Evolutionary conservation across 2,888 invertebrate species (phyloP), one percentile per base, ranked within the genome.

Genomic region (Euphydryas editha): DNA sequence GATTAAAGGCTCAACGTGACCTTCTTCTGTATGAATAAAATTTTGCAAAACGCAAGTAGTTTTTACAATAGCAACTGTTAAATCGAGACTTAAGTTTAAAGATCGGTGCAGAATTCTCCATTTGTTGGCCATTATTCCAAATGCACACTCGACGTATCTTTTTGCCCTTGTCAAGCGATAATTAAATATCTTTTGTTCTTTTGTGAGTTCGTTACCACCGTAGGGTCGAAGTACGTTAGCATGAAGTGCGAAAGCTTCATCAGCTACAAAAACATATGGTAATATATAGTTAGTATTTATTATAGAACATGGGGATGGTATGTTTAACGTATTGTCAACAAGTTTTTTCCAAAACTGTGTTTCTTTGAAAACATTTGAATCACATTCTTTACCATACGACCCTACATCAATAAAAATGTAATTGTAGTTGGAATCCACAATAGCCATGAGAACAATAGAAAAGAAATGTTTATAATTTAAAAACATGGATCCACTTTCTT

Each of bases 131-230:
- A 59, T 39, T 18, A 64, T 59, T 24, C 58, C 58, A 59, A 59
- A 59, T 42, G 67, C 67, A 65, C 70, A 72, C 67, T 73, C 70
- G 64, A 73, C 61, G 67, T 72, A 65, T 58, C 72, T 49, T 8
- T 59, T 18, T 20, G 59, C 59, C n/a, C 58, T 21, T 17, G 54
- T 51, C 37, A 58, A n/a, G 7, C 58, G 47, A 17, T 63, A 63
- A n/a, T 63, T 58, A 47, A 57, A 63, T 37, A 49, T 57, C 37
- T 42, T 59, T 59, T 64, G 51, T 59, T 24, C 59, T 42, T 11
- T 49, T 42, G 24, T 24, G 49, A 18, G 58, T 58, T n/a, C 57
- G 36, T 49, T 57, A 30, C 30, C 30, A 30, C 30, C 30, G 30
- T 30, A 30, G 30, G 30, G 30, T 30, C 30, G 30, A 30, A 30